A percentile compares a stretch with the other conserved stretches of the same genome.
phyloP scores from a whole-genome alignment of 2,888 invertebrate species.

The Drosophila subsilvestris region DNA sequence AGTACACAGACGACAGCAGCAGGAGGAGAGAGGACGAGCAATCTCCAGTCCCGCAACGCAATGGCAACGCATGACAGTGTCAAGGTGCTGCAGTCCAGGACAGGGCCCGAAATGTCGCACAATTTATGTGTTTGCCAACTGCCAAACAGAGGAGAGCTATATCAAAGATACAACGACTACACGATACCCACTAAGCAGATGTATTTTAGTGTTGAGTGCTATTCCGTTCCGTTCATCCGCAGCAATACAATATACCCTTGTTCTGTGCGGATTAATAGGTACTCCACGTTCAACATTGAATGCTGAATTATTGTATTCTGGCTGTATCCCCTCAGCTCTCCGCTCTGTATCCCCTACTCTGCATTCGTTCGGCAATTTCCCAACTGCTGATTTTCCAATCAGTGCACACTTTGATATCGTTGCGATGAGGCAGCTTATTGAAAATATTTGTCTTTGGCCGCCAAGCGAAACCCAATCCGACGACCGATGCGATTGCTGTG shows the following conservation, averaged over 20 bases:
- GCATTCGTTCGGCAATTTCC: constrained; percentile 54
- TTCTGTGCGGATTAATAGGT: background rate
- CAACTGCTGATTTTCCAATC: constrained; percentile 74
- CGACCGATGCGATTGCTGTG: constrained; percentile 47
- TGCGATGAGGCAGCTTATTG: constrained; percentile 61
- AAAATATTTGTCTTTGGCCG: constrained; percentile 67
- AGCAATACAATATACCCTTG: background rate
- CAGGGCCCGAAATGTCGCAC: constrained; percentile 58
- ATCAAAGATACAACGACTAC: constrained; percentile 48
- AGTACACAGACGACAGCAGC: constrained; percentile 5
- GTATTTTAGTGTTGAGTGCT: too few relatives aligned
- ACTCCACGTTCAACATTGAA: constrained; percentile 40
- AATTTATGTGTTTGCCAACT: constrained; percentile 73
- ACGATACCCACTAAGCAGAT: background rate
- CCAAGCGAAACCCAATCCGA: constrained; percentile 5
- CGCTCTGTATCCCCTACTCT: constrained; percentile 4
- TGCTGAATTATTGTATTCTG: constrained; percentile 66
- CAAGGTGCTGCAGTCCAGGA: constrained; percentile 55
- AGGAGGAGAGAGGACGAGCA: background rate
- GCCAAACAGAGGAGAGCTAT: constrained; percentile 27
- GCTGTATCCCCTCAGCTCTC: background rate
- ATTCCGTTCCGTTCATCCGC: too few relatives aligned
- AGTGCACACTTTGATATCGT: constrained; percentile 72
- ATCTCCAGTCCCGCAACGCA: background rate
- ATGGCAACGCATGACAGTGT: constrained; percentile 30